Evolutionary conservation across 2,113 vertebrate genomes (phyloP), one percentile per base, ranked within the genome.

Genomic region (Percina caprodes): DNA sequence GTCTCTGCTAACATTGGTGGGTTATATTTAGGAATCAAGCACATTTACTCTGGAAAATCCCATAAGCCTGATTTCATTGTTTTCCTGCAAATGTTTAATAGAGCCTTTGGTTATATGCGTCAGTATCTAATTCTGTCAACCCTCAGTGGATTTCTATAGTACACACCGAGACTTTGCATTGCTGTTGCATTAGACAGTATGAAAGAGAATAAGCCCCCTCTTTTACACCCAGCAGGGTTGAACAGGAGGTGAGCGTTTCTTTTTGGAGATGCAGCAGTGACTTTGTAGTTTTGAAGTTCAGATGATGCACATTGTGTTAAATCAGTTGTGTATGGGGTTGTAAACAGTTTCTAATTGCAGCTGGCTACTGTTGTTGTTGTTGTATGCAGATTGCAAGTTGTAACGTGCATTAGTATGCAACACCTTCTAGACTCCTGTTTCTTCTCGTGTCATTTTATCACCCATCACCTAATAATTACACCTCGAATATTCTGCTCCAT

Each of bases 381-480:
- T 42, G 39, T 42, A 74, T 72, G 79, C 65, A 79, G 77, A 72
- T 70, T 63, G 62, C 62, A 35, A 58, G 60, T 56, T 45, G 76
- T 62, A 10, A 16, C 14, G 24, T 18, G 21, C 49, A 88, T 84
- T 85, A 86, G 83, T 51, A 88, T 87, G 74, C 84, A 63, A 61
- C 85, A 42, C 73, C 67, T 67, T 6, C 61, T 10, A 24, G 4
- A 69, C 74, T 79, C 30, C 26, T 75, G 70, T 74, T 85, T 86
- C 65, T 77, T 59, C 61, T 33, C 14, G 77, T 91, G 86, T 86
- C 82, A 61, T 83, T 87, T 89, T 85, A 77, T 88, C 80, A 21
- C 78, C 81, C 77, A 56, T 82, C 87, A 66, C 48, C 10, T 35
- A 81, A 77, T 88, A 91, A 88, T 90, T 86, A 86, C 69, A 74